Conservation (phyloP, 2,113 vertebrate genomes). For the Serinus canaria region DNA sequence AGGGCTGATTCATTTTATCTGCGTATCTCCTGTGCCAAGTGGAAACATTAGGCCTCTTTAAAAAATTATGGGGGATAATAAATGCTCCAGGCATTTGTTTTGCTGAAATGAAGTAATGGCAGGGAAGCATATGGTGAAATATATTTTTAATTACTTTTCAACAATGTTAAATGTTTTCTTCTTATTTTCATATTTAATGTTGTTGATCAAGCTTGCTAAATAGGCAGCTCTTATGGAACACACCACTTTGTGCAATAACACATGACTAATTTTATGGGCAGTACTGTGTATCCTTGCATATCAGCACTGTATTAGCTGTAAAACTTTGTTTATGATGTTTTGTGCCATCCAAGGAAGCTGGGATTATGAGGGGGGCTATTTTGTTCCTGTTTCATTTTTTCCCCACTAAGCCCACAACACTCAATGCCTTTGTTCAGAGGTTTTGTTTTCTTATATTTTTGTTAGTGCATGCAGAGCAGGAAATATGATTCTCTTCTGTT, state of each 20-base stretch:
- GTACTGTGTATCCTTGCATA: conserved; percentile 40
- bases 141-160: conserved; percentile 83
- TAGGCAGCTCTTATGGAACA: conserved; percentile 56
- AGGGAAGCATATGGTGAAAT: conserved; percentile 77
- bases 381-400: background rate
- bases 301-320: conserved; percentile 41
- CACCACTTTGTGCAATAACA: conserved; percentile 65
- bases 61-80: conserved; percentile 74
- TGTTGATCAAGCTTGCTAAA: conserved; percentile 69
- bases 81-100: conserved; percentile 75
- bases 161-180: conserved; percentile 73
- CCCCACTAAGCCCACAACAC: background rate
- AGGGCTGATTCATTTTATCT: conserved; percentile 69
- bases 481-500: conserved; percentile 18
- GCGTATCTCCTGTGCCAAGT: conserved; percentile 55
- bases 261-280: conserved; percentile 71
- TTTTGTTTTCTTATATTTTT: background rate
- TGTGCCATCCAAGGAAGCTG: conserved; percentile 18
- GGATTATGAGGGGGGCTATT: background rate
- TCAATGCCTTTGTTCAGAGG: background rate
- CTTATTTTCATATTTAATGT: conserved; percentile 77
- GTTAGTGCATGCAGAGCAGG: conserved; percentile 34
- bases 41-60: conserved; percentile 72
- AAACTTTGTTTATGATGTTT: conserved; percentile 59
- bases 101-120: conserved; percentile 66